Evolutionary conservation across 1,140 invertebrate genomes (phyloP), one percentile per base, ranked within the genome.

Genomic region (Procambarus virginalis): DNA sequence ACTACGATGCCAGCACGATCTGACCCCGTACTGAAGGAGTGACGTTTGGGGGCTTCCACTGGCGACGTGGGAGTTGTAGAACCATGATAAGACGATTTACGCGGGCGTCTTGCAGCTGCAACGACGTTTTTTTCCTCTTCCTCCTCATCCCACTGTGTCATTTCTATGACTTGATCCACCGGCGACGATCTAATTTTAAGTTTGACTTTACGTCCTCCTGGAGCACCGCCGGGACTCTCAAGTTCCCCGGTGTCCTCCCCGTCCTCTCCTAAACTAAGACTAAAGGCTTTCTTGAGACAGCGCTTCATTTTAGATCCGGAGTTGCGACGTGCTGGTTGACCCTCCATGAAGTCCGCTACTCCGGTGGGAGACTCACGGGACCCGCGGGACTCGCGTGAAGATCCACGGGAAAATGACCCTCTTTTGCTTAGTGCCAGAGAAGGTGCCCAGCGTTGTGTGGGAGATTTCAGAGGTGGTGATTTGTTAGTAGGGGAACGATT

Each of bases 41-140:
- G 91, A 2, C 91, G 76, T 79, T 92, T 92, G 22, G 91, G 91
- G 9, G 89, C 82, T 64, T 92, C 91, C 17, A 92, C 91, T 9
- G 91, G 91, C 6, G 88, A 83, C 12, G 79, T 75, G 0, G 91
- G 91, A 10, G 88, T 83, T 10, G 84, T 84, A 20, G 86, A 89
- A 5, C 91, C 91, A 46, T 92, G 91, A 51, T 90, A 92, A 2
- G 91, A 92, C 78, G 84, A 90, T 78, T 92, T 92, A n/a, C 91
- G 48, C 12, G 84, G 77, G 45, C 91, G 80, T 22, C 80, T 49
- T 10, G 83, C 77, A 17, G 87, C 91, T 2, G 60, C 87, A 34
- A 78, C 91, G n/a, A 81, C 77, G n/a, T 76, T 68, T 51, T 46
- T 46, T 46, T 92, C 91, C 10, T 89, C 91, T 20, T 92, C 91